These are phyloP conservation scores for Danionella cerebrum DNA, from an alignment of 2,113 vertebrate species.

Conservation along the genomic window DNA sequence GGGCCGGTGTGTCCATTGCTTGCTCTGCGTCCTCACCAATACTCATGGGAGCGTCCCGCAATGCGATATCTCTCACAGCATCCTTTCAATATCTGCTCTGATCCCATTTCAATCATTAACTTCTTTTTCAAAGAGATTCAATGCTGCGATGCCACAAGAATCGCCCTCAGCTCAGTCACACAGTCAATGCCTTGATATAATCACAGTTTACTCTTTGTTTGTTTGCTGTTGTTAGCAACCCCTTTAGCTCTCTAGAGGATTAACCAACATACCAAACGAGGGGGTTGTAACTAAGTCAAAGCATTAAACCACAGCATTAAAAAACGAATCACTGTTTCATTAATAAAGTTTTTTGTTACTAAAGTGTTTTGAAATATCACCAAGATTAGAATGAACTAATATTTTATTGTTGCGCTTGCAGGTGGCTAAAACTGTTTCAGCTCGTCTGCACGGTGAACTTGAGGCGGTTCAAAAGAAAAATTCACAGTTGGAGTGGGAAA, in stretches of 20 bases:
- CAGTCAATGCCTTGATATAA: background rate
- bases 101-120: background rate
- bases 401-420: conserved; percentile 40
- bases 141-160: background rate
- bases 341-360: no score
- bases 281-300: no score
- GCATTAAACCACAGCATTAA: no score
- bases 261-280: background rate
- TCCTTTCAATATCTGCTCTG: background rate
- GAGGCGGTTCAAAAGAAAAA: conserved; percentile 83
- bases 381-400: background rate
- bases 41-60: background rate
- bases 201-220: conserved; percentile 19
- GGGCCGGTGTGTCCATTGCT: conserved; percentile 15
- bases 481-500: conserved; percentile 82
- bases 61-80: background rate
- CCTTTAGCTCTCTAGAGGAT: background rate
- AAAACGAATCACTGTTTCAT: no score
- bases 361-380: no score
- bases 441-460: conserved; percentile 86
- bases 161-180: background rate
- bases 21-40: background rate
- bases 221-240: conserved; percentile 14
- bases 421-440: conserved; percentile 92
- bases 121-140: background rate